Percentiles rank a stretch among this genome's conserved stretches.
These are phyloP conservation scores for Heliconius aoede DNA, from an alignment of 2,888 invertebrate genomes.

Conservation along the genomic window DNA sequence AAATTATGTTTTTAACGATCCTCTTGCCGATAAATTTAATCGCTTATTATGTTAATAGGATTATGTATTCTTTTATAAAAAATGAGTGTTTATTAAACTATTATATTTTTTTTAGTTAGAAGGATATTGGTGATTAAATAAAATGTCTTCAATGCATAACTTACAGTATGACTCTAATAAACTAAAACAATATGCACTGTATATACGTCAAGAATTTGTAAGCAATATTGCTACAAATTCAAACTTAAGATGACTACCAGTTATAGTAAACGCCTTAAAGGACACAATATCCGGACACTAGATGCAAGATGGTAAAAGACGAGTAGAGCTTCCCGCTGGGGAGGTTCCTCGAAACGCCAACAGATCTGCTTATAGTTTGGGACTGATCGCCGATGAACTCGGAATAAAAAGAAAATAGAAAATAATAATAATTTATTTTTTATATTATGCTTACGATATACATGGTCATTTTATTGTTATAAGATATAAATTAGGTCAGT, in stretches of 20 bases:
- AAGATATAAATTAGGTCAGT: neutral
- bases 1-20: constrained; percentile 49
- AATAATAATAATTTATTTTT: no score
- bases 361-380: no score
- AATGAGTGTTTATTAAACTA: neutral
- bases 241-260: constrained; percentile 56
- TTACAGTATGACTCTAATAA: constrained; percentile 66
- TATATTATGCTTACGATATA: neutral
- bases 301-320: neutral
- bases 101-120: constrained; percentile 68
- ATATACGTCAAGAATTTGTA: constrained; percentile 69
- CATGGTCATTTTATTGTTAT: neutral
- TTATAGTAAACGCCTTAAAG: neutral
- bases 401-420: no score
- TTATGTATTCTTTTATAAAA: no score
- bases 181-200: constrained; percentile 73
- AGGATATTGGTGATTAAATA: constrained; percentile 68
- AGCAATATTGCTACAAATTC: constrained; percentile 59
- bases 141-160: constrained; percentile 72
- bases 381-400: no score
- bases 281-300: neutral
- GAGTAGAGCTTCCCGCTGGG: neutral
- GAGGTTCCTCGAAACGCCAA: neutral
- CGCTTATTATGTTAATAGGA: neutral
- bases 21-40: constrained; percentile 52